Conservation (phyloP, 2,888 invertebrate species). For the Brachylomia viminalis region DNA sequence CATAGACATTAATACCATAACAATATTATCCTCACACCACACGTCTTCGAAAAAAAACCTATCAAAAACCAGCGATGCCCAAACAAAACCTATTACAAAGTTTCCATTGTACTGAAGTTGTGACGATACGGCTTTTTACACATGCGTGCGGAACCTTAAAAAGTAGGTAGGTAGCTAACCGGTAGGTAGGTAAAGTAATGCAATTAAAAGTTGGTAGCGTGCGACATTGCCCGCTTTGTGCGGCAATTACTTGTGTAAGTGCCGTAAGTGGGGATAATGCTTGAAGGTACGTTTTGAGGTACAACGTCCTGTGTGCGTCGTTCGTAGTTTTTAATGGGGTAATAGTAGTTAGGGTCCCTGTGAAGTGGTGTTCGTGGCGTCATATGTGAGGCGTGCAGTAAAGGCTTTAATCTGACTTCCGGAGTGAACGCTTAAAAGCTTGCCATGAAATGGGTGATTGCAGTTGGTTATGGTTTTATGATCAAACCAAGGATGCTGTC, state of each 20-base stretch:
- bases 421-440: not conserved
- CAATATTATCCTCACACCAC: not conserved
- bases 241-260: constrained; percentile 58
- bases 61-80: constrained; percentile 26
- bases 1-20: not conserved
- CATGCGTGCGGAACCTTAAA: constrained; percentile 44
- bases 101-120: constrained; percentile 46
- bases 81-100: constrained; percentile 62
- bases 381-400: not conserved
- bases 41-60: constrained; percentile 27
- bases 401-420: constrained; percentile 13
- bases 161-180: constrained; percentile 35
- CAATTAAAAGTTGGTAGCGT: constrained; percentile 70
- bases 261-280: constrained; percentile 61
- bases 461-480: not conserved
- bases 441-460: not conserved
- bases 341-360: constrained; percentile 28
- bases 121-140: constrained; percentile 46
- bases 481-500: not conserved
- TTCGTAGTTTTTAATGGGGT: constrained; percentile 48
- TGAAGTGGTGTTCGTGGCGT: constrained; percentile 19
- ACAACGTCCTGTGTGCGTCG: constrained; percentile 32
- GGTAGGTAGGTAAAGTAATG: constrained; percentile 63
- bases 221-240: constrained; percentile 62
- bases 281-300: constrained; percentile 43